These are phyloP conservation scores for Eudyptes chrysolophus DNA, from an alignment of 2,113 vertebrate species.

Conservation along the genomic window DNA sequence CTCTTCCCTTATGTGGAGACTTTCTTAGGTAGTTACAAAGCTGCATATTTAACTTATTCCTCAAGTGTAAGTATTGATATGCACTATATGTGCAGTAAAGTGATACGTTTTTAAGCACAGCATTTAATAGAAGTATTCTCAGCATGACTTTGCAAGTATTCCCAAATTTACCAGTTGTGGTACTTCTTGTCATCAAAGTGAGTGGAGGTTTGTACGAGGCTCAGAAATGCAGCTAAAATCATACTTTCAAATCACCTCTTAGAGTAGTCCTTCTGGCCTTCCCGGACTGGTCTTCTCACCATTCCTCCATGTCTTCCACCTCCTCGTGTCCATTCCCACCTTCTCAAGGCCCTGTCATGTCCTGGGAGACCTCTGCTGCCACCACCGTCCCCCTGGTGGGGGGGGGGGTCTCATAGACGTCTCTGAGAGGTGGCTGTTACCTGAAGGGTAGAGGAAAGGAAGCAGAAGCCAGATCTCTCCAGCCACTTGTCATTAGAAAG, in stretches of 20 bases:
- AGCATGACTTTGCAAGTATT: neutral
- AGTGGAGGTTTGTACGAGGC: neutral
- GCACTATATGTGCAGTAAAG: neutral
- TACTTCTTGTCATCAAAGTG: accelerated
- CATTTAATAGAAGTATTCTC: neutral
- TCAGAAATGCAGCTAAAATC: neutral
- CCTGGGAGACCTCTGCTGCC: neutral
- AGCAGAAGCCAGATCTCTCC: neutral
- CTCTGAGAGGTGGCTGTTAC: neutral
- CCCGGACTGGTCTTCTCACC: accelerated
- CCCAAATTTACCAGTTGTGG: neutral
- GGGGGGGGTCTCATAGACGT: neutral
- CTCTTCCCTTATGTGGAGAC: neutral
- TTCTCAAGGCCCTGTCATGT: neutral
- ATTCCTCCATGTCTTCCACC: neutral
- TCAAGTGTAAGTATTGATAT: neutral
- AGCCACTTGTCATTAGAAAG: neutral
- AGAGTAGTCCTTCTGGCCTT: neutral
- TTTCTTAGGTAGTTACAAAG: neutral
- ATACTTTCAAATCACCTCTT: neutral
- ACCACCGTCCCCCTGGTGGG: too few species aligned
- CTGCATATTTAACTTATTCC: neutral
- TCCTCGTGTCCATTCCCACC: accelerated
- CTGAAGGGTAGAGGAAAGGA: neutral
- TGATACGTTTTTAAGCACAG: accelerated